phyloP scores from a whole-genome alignment of 2,888 invertebrate species.

The Phalera bucephala region DNA sequence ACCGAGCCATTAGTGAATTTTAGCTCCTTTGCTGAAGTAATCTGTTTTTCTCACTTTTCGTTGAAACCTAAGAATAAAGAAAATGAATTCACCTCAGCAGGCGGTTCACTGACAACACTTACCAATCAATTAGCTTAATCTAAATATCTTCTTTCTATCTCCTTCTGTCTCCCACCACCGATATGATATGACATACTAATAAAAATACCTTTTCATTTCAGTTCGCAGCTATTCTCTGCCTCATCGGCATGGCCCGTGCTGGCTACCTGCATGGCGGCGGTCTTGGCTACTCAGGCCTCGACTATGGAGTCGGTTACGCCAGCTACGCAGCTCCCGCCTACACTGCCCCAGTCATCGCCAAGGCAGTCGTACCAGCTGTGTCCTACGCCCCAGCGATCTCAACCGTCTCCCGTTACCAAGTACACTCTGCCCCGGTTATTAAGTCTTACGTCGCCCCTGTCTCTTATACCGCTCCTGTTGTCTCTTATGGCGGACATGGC shows the following conservation, averaged over 20 bases:
- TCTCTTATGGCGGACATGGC: constrained; percentile 7
- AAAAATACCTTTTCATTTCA: constrained; percentile 28
- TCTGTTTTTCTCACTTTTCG: no score
- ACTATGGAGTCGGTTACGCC: no score
- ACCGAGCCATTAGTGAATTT: no score
- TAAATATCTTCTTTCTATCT: no score
- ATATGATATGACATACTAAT: no score
- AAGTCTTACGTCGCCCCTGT: constrained; percentile 42
- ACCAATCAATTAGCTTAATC: no score
- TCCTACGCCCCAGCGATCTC: constrained; percentile 48
- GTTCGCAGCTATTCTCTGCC: constrained; percentile 48
- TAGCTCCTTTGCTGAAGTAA: no score
- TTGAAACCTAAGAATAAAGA: no score
- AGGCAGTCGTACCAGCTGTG: constrained; percentile 38
- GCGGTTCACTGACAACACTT: no score
- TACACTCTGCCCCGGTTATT: constrained; percentile 44
- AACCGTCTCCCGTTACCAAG: constrained; percentile 50
- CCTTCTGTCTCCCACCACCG: no score
- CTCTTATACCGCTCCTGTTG: constrained; percentile 20
- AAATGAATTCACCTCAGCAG: no score
- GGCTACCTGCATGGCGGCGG: constrained; percentile 44
- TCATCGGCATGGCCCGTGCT: constrained; percentile 47
- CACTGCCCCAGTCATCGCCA: constrained; percentile 34
- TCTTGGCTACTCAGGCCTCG: constrained; percentile 16
- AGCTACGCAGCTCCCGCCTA: constrained; percentile 30